Evolutionary conservation across 1,140 invertebrate genomes (phyloP).

Genomic region (Drosophila baimaii): DNA sequence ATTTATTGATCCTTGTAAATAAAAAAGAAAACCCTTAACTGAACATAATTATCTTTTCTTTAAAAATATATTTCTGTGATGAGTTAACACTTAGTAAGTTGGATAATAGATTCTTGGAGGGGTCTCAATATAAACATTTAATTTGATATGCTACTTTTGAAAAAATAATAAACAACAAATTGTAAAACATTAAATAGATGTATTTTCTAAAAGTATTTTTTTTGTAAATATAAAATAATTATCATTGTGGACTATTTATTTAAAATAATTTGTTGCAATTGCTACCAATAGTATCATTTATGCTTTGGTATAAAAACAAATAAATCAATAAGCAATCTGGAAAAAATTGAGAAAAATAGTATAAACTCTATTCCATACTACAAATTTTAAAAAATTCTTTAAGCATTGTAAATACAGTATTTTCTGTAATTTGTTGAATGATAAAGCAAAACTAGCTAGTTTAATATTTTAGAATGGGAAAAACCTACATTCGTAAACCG

Average conservation of each 20-base stretch:
- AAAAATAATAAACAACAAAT: no score
- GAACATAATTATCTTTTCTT: background rate
- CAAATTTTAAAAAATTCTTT: no score
- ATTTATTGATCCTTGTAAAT: background rate
- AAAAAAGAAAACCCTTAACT: background rate
- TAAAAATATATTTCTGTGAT: background rate
- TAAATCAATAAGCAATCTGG: background rate
- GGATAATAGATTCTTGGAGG: no score
- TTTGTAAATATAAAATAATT: no score
- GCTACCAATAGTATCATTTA: no score
- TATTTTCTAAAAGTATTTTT: no score
- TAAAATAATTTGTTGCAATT: no score
- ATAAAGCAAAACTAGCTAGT: background rate
- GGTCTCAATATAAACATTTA: background rate
- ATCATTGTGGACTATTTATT: no score
- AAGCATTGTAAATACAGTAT: background rate
- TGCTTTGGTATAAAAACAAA: no score
- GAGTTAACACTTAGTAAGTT: no score
- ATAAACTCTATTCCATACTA: no score
- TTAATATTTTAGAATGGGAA: background rate
- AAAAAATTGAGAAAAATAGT: background rate
- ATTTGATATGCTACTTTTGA: background rate
- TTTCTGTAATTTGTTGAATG: background rate
- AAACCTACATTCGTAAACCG: background rate
- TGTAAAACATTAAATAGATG: no score